Conservation (phyloP, 2,888 invertebrate genomes). For the Ganaspis brasiliensis region DNA sequence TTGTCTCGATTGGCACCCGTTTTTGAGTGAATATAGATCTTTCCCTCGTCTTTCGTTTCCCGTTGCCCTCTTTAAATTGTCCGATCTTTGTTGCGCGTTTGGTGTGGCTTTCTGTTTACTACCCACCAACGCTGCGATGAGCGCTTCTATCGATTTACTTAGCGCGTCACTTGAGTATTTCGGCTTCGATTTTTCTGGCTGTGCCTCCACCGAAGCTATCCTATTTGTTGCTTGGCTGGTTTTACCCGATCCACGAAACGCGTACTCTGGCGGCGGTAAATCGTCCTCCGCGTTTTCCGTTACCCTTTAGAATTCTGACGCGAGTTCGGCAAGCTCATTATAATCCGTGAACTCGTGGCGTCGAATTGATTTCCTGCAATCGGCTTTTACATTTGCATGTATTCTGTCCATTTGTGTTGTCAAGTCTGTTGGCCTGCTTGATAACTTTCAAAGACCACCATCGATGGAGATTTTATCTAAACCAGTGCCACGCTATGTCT, state of each 20-base stretch:
- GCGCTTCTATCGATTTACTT: too few relatives aligned
- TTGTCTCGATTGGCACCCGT: too few relatives aligned
- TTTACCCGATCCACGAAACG: background rate
- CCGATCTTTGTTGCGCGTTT: too few relatives aligned
- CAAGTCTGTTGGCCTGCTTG: conserved; percentile 19
- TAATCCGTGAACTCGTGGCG: conserved; percentile 37
- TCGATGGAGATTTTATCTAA: background rate
- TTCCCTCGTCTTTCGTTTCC: too few relatives aligned
- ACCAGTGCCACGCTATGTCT: conserved; percentile 47
- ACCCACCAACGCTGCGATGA: too few relatives aligned
- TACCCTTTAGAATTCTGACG: conserved; percentile 24
- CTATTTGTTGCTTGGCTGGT: too few relatives aligned
- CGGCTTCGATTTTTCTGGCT: too few relatives aligned
- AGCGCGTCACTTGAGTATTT: too few relatives aligned
- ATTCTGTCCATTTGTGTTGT: conserved; percentile 44
- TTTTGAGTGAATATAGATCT: too few relatives aligned
- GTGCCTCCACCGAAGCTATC: too few relatives aligned
- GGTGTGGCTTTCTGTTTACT: too few relatives aligned
- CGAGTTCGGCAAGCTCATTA: conserved; percentile 22
- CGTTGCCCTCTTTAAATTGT: too few relatives aligned
- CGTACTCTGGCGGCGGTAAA: background rate
- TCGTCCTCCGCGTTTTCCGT: background rate
- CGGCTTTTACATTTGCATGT: conserved; percentile 45
- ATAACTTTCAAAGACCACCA: conserved; percentile 39
- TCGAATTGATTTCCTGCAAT: conserved; percentile 22